Evolutionary conservation across 2,113 vertebrate species (phyloP).

Genomic region (Alces alces): DNA sequence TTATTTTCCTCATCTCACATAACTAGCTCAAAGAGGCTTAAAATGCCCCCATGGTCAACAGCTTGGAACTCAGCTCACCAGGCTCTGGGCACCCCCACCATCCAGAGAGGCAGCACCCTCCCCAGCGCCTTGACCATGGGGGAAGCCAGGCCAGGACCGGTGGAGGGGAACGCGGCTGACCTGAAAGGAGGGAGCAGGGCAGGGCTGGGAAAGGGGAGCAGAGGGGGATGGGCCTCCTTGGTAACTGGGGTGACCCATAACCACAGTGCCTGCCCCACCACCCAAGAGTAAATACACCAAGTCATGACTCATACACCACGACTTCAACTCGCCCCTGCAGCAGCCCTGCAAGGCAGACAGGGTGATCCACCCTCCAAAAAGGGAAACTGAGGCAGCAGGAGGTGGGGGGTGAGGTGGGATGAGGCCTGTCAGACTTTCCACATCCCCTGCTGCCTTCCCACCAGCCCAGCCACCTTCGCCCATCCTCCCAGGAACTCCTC

Average conservation of each 20-base stretch:
- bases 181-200: not conserved
- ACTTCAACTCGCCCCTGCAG: not conserved
- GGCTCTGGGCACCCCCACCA: not conserved
- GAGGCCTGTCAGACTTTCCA: not conserved
- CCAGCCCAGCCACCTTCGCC: not conserved
- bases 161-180: not conserved
- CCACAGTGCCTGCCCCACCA: not conserved
- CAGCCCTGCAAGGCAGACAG: not conserved
- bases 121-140: not conserved
- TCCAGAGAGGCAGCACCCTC: not conserved
- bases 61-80: not conserved
- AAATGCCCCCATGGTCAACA: not conserved
- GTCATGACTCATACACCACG: not conserved
- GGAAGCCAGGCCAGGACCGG: not conserved
- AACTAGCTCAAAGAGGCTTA: not conserved
- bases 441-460: not conserved
- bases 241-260: not conserved
- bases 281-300: not conserved
- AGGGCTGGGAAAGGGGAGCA: not conserved
- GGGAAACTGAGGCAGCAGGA: not conserved
- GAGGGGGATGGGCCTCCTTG: not conserved
- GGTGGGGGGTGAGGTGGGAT: accelerated
- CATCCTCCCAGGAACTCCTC: not conserved
- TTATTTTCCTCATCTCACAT: not conserved
- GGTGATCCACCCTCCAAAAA: not conserved